Base-by-base conservation (phyloP, 1,140 invertebrate species). In the Drosophila micromelanica region DNA sequence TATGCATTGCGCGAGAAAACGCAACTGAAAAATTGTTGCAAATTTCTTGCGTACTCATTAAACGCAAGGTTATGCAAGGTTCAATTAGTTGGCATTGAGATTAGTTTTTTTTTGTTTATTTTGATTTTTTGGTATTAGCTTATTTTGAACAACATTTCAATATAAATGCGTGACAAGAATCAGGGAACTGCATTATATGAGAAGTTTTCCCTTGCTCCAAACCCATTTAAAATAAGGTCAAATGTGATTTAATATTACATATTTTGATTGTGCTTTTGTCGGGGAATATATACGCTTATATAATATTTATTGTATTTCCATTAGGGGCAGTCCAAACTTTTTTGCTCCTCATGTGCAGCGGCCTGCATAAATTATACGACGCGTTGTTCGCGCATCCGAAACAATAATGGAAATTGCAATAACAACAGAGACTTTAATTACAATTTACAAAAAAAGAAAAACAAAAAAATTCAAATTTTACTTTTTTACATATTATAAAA, bases 71-170 rank as follows among this genome's bases (percentile, higher is more conserved):
- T 35, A 12, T 56, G 43, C 43, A 40, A 40, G 38, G n/a, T 40
- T 37, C 27, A 68, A 51, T 60, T 59, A 60, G 38, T 35, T 59
- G 0, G 35, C 30, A 49, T 32, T 49, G 43, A 32, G 35, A 40
- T 60, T 12, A 23, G 20, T 23, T 23, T 23, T 5, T 27, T 15
- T 60, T 46, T 3, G 6, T 32, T 32, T 6, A 7, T 32, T 32
- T 59, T 13, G 20, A 46, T 27, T 59, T 46, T 2, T 49, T 45
- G 35, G 12, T 15, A 15, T 13, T 20, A 7, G 15, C 4, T 48
- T 43, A 15, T 13, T 20, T 54, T 32, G 9, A 3, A 17, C 30
- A 46, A 46, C 37, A 27, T 64, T 64, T 43, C 9, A n/a, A 27
- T 27, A 27, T 27, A 40, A 40, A 6, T 13, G 38, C n/a, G 38